Evolutionary conservation across 2,888 invertebrate species (phyloP), one percentile per base, ranked within the genome.

Genomic region (Drosophila atripex): DNA sequence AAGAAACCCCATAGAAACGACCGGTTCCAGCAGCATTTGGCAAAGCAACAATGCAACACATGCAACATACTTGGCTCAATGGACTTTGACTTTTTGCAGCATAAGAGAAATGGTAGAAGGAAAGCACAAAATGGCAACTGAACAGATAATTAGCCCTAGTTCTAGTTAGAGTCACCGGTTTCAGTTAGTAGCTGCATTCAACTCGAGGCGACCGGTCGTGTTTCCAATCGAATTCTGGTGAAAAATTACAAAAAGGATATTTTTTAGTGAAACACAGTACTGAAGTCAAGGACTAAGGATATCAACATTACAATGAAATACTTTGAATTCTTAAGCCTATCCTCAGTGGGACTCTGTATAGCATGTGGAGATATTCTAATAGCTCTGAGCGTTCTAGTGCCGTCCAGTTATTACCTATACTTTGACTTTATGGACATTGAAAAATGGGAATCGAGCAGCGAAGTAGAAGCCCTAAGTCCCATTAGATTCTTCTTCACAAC

Each of bases 341-440:
- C 88, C 46, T 72, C 87, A 5, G 61, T 89, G 54, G 89, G 89
- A 14, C 72, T 84, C 16, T 73, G 82, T 64, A 88, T 90, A 76
- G 89, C 90, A 63, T 77, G 74, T 28, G 35, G 85, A 35, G 89
- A 90, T 76, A 78, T 88, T 9, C n/a, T 90, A 9, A 58, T 88
- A 28, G 86, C 90, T 0, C 7, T 89, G 2, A 63, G 72, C 65
- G 73, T 77, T 9, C 69, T 90, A 11, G 72, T 73, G 18, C 71
- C 90, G 14, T 88, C 90, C 68, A 89, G 87, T 55, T 89, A 82
- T 64, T 79, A 90, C 71, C 61, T 90, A 32, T 90, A 89, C 54
- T 78, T 78, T 49, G 89, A 90, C 69, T 85, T 88, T 35, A 77
- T 87, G 55, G 84, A 89, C 61, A 65, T 89, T 46, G 77, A 78